Conservation (phyloP, 2,888 invertebrate species). For the Megastigmus dorsalis region DNA sequence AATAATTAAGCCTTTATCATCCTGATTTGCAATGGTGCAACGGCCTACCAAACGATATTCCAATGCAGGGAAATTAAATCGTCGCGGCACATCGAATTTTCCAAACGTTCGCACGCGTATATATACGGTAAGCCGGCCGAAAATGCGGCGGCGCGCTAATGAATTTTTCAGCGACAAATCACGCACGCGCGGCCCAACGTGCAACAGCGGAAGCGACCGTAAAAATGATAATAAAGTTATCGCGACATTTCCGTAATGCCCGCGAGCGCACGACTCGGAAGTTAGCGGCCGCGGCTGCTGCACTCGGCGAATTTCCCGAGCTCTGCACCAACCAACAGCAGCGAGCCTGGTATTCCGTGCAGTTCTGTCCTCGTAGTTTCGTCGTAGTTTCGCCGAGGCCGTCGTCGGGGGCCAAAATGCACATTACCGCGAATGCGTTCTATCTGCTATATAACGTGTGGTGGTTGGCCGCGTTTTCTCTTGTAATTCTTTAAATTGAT, state of each 20-base stretch:
- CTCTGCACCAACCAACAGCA: neutral
- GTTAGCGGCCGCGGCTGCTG: neutral
- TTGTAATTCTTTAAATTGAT: slow-evolving; percentile 25
- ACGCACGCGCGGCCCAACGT: neutral
- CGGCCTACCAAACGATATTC: neutral
- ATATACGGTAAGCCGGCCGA: no score
- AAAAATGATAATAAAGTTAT: slow-evolving; percentile 50
- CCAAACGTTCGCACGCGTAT: slow-evolving; percentile 13
- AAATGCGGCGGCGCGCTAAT: slow-evolving; percentile 8
- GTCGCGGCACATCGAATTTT: neutral
- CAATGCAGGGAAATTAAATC: neutral
- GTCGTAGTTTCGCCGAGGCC: no score
- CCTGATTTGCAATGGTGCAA: slow-evolving; percentile 3
- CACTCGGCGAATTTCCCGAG: slow-evolving; percentile 21
- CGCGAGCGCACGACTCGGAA: slow-evolving; percentile 22
- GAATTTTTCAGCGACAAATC: slow-evolving; percentile 44
- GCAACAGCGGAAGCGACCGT: neutral
- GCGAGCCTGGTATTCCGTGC: neutral
- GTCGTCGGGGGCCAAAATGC: slow-evolving; percentile 4
- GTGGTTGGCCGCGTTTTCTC: slow-evolving; percentile 12
- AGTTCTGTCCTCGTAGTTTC: no score
- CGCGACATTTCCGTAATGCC: slow-evolving; percentile 35
- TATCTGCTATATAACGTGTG: no score
- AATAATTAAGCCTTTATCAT: slow-evolving; percentile 16
- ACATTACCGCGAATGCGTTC: neutral